Base-by-base conservation (phyloP, 2,888 invertebrate genomes). In the Leptinotarsa tumamoca region DNA sequence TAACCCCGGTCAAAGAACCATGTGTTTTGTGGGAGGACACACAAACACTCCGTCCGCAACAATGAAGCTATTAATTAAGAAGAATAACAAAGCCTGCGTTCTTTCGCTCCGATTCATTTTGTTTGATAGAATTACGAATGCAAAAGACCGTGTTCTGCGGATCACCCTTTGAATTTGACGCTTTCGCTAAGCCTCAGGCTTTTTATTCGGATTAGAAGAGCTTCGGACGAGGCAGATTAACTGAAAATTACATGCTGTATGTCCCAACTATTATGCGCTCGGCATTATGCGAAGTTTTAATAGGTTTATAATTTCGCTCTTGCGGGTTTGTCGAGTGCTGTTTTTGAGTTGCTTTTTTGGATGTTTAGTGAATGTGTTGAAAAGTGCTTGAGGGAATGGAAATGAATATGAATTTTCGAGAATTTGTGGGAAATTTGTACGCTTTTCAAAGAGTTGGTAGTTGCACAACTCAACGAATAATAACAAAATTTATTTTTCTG, bases 191-290 rank as follows among this genome's bases (percentile, higher is more conserved):
- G 72, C 75, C 75, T 75, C 56, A 43, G 66, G 75, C 75, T 67
- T 68, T 43, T 68, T 63, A 68, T 72, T 63, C 68, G 71, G 75
- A 68, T 75, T 72, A 72, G 58, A 23, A 72, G 72, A 67, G 71
- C 67, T 69, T 67, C 66, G 72, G 72, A 69, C 66, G 76, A 58
- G 67, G 73, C 69, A 63, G 73, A 73, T 76, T 73, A 76, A 67
- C 58, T 73, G 67, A 76, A 76, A 73, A 76, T 76, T 73, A 71
- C 76, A 76, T 70, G 72, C 73, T 70, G 70, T 69, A 63, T 63
- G 63, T 63, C 43, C 63, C 43, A 52, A 58, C 68, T 21, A 72
- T 68, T 58, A 67, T 71, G 68, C 69, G 17, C 72, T 63, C 43
- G 49, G 50, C 69, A 58, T 67, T 70, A 56, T 69, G 72, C 21